A percentile compares a stretch with the other conserved stretches of the same genome.
These are phyloP conservation scores for Chaetogeoica ovagalla DNA, from an alignment of 2,888 invertebrate species.

Conservation along the genomic window DNA sequence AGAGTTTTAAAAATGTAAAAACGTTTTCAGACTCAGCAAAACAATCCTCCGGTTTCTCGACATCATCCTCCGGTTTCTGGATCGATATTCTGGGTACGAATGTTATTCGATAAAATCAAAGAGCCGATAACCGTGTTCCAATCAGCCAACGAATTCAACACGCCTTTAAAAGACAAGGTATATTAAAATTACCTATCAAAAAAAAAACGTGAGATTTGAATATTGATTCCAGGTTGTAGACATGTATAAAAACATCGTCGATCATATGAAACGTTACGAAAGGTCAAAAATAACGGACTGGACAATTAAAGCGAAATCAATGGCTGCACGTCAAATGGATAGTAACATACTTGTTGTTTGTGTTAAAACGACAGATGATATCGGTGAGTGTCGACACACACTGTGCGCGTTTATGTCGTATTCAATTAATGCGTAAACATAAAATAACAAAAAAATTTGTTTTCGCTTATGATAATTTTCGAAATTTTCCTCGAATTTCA, in stretches of 20 bases:
- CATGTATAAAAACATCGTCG: constrained; percentile 33
- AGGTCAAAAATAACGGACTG: constrained; percentile 9
- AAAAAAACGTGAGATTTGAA: too few species aligned
- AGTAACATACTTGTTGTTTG: constrained; percentile 21
- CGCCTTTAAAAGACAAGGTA: constrained; percentile 29
- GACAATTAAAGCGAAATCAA: constrained; percentile 22
- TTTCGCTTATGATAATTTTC: too few species aligned
- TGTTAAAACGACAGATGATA: neutral
- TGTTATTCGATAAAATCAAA: constrained; percentile 78
- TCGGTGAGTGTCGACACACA: neutral
- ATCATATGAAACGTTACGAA: constrained; percentile 41
- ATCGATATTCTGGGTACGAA: constrained; percentile 82
- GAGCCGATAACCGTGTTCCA: constrained; percentile 78
- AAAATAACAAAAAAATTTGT: too few species aligned
- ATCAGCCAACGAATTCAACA: constrained; percentile 70
- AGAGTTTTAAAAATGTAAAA: too few species aligned
- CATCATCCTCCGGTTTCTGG: constrained; percentile 82
- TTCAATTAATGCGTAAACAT: too few species aligned
- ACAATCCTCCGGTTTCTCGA: constrained; percentile 71
- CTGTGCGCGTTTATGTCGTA: too few species aligned
- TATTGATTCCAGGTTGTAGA: constrained; percentile 15
- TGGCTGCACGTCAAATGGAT: constrained; percentile 15
- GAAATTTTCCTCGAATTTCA: too few species aligned
- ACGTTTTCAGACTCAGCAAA: constrained; percentile 64
- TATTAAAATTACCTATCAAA: too few species aligned